These are phyloP conservation scores for Falco biarmicus DNA, from an alignment of 2,797 vertebrate species.

Conservation along the genomic window DNA sequence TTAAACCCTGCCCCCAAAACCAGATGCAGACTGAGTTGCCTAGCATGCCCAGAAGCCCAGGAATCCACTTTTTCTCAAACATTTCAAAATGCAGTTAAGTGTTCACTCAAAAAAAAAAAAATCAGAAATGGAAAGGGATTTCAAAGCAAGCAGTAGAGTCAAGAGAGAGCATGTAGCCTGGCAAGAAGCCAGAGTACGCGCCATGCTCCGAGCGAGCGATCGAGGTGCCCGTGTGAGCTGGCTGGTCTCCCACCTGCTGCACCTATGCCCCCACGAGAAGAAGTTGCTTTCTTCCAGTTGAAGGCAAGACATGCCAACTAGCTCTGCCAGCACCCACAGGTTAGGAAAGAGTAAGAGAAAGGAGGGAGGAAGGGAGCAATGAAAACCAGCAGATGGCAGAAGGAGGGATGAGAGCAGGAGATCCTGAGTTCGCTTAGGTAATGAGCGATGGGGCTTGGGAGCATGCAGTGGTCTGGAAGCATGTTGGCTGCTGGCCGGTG, in stretches of 20 bases:
- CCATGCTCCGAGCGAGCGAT: background rate
- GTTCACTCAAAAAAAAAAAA: background rate
- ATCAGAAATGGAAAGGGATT: background rate
- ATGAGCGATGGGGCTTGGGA: background rate
- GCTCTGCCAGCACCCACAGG: background rate
- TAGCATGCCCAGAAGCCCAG: background rate
- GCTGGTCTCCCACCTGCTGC: background rate
- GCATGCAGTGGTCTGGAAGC: background rate
- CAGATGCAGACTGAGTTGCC: background rate
- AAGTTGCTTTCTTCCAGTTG: background rate
- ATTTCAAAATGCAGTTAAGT: background rate
- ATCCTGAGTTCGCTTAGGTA: background rate
- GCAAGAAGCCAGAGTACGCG: background rate
- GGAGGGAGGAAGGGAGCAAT: background rate
- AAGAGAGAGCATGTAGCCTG: background rate
- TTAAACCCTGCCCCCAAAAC: background rate
- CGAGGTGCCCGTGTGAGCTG: fast-evolving
- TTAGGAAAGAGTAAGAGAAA: background rate
- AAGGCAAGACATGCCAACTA: background rate
- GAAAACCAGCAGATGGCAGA: background rate
- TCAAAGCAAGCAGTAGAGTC: background rate
- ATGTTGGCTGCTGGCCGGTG: background rate
- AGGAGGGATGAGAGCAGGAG: background rate
- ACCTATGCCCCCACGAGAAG: background rate
- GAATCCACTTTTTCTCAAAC: background rate